Conservation (phyloP, 2,113 vertebrate species). For the Chaetodon trifascialis region DNA sequence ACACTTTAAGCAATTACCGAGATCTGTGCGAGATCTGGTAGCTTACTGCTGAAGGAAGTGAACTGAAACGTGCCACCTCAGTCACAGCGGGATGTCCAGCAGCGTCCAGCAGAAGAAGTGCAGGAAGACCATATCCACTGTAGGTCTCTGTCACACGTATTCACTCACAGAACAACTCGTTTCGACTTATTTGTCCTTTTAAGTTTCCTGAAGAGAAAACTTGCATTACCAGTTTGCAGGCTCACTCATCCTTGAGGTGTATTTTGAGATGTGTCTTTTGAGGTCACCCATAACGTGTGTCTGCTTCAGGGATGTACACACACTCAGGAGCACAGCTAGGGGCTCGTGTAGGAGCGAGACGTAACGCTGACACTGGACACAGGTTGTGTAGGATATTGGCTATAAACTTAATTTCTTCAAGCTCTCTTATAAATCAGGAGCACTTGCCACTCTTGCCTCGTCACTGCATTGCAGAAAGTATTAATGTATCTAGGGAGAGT, state of each 20-base stretch:
- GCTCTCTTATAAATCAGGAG: background rate
- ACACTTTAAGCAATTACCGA: background rate
- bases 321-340: conserved; percentile 53
- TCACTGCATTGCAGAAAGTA: background rate
- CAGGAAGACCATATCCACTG: background rate
- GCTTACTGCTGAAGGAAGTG: background rate
- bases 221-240: conserved; percentile 20
- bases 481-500: background rate
- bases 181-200: conserved; percentile 5
- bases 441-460: background rate
- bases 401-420: background rate
- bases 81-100: conserved; percentile 1
- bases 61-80: background rate
- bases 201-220: conserved; percentile 30
- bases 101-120: conserved; percentile 24
- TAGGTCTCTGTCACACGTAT: background rate
- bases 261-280: conserved; percentile 10
- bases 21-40: background rate
- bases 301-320: conserved; percentile 34
- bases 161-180: conserved; percentile 16
- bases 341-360: background rate
- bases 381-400: background rate
- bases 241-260: background rate
- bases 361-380: conserved; percentile 23
- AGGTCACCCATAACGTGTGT: conserved; percentile 9